Evolutionary conservation across 2,113 vertebrate genomes (phyloP), one percentile per base, ranked within the genome.

Genomic region (Paralichthys olivaceus): DNA sequence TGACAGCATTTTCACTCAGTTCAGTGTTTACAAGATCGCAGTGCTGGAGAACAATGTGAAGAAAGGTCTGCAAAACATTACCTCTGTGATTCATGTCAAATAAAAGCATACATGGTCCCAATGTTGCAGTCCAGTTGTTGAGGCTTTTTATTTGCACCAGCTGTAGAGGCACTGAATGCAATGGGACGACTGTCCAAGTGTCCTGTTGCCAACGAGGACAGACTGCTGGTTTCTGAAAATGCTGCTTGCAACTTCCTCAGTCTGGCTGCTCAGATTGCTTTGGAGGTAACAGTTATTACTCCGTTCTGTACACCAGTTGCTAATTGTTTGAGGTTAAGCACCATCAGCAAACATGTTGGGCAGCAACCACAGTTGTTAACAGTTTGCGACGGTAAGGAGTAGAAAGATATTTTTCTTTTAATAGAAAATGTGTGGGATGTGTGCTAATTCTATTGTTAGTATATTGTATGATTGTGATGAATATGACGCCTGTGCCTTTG

Each of bases 21-120:
- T 97, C 92, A 95, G 85, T 75, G 9, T 96, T 62, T 98, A 95
- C 91, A 97, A 96, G 94, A 94, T 98, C 73, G 96, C 96, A 14
- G 54, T 98, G 56, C 68, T 94, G 70, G 96, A 97, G 63, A 94
- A 92, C 0, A 85, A 97, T 65, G 53, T 76, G 60, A 86, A 92
- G 22, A 95, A 91, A 95, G 97, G 97, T 95, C 86, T 68, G 26
- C 25, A 40, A 49, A 62, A 51, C n/a, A 74, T 53, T 2, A n/a
- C 19, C 8, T 29, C 7, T 70, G 53, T 53, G 20, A 40, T 60
- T 13, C 14, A 17, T 40, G 28, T 40, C 20, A 9, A 57, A 1
- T 7, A 15, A 47, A 66, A 14, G 7, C 19, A 13, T 22, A 3
- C 2, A 2, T 19, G 19, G 1, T 19, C 9, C 2, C 1, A 53